phyloP scores from a whole-genome alignment of 2,113 vertebrate species.

The Calyptomena viridis region DNA sequence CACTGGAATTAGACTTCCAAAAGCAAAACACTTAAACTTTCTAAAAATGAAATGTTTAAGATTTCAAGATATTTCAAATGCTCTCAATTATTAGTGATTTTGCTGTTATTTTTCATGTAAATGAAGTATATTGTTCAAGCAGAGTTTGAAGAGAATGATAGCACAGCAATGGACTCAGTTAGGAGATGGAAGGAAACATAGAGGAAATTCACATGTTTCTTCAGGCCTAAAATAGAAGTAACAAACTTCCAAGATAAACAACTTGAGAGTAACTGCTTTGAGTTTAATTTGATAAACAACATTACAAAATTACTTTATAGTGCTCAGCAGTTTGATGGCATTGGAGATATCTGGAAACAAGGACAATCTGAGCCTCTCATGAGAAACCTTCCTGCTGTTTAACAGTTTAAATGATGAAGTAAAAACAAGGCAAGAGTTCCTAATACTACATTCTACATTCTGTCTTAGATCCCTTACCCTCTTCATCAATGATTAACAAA shows the following conservation, averaged over 20 bases:
- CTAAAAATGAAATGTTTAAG: not conserved
- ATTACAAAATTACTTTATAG: constrained; percentile 29
- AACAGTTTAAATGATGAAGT: not conserved
- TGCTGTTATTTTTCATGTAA: not conserved
- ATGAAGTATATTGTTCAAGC: not conserved
- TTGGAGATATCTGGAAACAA: constrained; percentile 2
- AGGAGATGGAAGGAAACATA: not conserved
- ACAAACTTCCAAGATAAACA: constrained; percentile 53
- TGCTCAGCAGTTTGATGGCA: constrained; percentile 1
- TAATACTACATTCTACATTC: not conserved
- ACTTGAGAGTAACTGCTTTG: constrained; percentile 12
- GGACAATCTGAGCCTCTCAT: not conserved
- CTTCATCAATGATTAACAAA: not conserved
- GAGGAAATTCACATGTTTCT: constrained; percentile 24
- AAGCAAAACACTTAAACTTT: not conserved
- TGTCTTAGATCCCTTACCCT: accelerated
- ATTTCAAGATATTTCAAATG: not conserved
- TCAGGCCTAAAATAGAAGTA: constrained; percentile 51
- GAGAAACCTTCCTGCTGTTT: not conserved
- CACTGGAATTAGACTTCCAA: not conserved
- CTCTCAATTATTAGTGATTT: not conserved
- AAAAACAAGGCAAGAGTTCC: not conserved
- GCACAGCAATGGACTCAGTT: not conserved
- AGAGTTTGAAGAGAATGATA: not conserved
- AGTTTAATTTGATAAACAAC: constrained; percentile 45